These are phyloP conservation scores for Rotaria socialis DNA, from an alignment of 2,888 invertebrate species.

Conservation along the genomic window DNA sequence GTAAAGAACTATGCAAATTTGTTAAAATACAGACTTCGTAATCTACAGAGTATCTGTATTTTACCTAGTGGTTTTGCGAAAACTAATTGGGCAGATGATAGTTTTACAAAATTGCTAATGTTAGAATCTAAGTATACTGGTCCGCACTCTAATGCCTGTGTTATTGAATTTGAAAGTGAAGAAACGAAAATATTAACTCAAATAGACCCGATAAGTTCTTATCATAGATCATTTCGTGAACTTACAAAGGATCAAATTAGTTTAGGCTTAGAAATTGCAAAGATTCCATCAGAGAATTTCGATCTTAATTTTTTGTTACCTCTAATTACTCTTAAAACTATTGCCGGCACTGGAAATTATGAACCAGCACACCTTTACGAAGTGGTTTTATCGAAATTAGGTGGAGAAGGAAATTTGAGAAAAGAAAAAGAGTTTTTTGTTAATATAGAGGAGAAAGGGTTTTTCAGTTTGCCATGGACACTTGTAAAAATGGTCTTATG, in stretches of 20 bases:
- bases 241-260: not conserved
- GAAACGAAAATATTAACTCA: not conserved
- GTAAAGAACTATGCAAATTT: not conserved
- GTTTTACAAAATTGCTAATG: not conserved
- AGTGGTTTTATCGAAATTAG: not conserved
- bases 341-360: not conserved
- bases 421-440: not conserved
- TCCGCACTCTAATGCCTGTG: not conserved
- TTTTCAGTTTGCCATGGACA: not conserved
- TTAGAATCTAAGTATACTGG: not conserved
- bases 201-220: not conserved
- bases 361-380: not conserved
- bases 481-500: not conserved
- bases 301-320: not conserved
- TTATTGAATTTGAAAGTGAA: not conserved
- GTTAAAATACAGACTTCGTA: not conserved
- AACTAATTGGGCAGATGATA: not conserved
- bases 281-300: not conserved
- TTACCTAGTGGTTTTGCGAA: not conserved
- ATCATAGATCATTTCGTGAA: conserved; percentile 6
- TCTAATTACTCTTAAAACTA: not conserved
- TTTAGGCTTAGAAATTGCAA: not conserved
- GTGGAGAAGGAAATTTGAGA: not conserved
- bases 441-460: not conserved
- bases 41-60: not conserved